Evolutionary conservation across 2,888 invertebrate genomes (phyloP).

Genomic region (Caenorhabditis auriculariae): DNA sequence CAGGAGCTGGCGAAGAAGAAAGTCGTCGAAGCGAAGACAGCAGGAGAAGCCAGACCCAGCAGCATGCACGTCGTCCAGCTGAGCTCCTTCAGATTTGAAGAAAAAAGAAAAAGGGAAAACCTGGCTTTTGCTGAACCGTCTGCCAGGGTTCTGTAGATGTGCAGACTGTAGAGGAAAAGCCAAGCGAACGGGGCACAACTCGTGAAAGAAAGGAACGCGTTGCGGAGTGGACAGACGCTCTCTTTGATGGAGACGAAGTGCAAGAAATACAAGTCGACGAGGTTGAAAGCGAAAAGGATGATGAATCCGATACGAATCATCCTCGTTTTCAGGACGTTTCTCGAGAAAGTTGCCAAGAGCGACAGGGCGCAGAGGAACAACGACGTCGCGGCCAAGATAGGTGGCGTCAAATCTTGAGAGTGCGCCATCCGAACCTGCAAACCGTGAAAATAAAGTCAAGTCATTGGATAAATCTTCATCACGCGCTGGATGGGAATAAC

Average conservation of each 20-base stretch:
- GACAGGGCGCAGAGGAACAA: slow-evolving; percentile 46
- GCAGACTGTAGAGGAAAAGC: slow-evolving; percentile 55
- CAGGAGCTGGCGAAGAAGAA: slow-evolving; percentile 49
- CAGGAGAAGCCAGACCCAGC: slow-evolving; percentile 51
- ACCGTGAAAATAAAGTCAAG: not conserved
- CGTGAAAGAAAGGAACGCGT: slow-evolving; percentile 52
- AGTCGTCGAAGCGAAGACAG: slow-evolving; percentile 35
- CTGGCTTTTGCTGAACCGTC: slow-evolving; percentile 41
- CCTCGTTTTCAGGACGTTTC: slow-evolving; percentile 25
- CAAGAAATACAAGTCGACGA: slow-evolving; percentile 44
- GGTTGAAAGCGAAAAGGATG: slow-evolving; percentile 50
- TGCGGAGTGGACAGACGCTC: slow-evolving; percentile 54
- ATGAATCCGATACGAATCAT: slow-evolving; percentile 46
- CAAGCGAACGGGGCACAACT: slow-evolving; percentile 52
- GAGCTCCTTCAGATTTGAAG: not conserved
- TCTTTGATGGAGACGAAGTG: slow-evolving; percentile 23
- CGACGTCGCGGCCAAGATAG: slow-evolving; percentile 43
- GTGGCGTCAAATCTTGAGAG: slow-evolving; percentile 35
- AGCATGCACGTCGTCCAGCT: slow-evolving; percentile 43
- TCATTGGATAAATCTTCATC: not conserved
- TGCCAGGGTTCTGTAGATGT: slow-evolving; percentile 49
- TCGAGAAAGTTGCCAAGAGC: slow-evolving; percentile 37
- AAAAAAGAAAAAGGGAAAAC: too few species aligned
- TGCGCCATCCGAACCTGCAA: slow-evolving; percentile 40
- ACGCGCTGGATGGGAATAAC: not conserved